Evolutionary conservation across 1,140 invertebrate species (phyloP).

Genomic region (Drosophila leontia): DNA sequence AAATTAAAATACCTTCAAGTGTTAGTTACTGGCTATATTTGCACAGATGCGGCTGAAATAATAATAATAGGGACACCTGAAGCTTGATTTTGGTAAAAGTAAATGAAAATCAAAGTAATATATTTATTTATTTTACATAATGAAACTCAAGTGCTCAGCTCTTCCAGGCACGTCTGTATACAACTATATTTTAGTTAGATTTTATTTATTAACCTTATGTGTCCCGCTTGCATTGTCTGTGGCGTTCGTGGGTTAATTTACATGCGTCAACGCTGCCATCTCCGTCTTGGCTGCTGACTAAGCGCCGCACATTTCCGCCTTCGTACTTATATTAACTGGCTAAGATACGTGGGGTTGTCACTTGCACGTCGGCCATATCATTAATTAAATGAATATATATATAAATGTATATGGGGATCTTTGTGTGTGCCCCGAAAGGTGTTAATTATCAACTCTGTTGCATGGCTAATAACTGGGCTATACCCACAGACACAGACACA

Average conservation of each 20-base stretch:
- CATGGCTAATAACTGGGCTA: conserved; percentile 77
- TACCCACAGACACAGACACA: conserved; percentile 38
- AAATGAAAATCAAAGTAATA: too few relatives aligned
- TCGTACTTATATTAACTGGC: conserved; percentile 39
- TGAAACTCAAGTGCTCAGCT: background rate
- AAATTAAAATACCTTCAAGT: conserved; percentile 52
- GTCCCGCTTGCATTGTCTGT: conserved; percentile 45
- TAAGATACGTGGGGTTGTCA: conserved; percentile 54
- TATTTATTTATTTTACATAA: background rate
- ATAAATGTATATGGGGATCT: background rate
- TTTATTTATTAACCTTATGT: conserved; percentile 65
- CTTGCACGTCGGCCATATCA: conserved; percentile 54
- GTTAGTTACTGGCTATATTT: conserved; percentile 62
- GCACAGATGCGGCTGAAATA: conserved; percentile 9
- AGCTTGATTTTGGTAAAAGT: background rate
- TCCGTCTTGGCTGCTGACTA: conserved; percentile 53
- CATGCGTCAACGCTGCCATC: conserved; percentile 65
- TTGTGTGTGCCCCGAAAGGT: conserved; percentile 40
- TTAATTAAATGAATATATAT: conserved; percentile 61
- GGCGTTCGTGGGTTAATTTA: conserved; percentile 59
- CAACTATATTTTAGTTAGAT: conserved; percentile 39
- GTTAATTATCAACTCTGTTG: conserved; percentile 65
- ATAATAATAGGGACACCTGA: background rate
- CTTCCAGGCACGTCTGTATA: background rate
- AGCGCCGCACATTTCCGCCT: conserved; percentile 72